Evolutionary conservation across 2,888 invertebrate species (phyloP).

Genomic region (Campaea margaritaria): DNA sequence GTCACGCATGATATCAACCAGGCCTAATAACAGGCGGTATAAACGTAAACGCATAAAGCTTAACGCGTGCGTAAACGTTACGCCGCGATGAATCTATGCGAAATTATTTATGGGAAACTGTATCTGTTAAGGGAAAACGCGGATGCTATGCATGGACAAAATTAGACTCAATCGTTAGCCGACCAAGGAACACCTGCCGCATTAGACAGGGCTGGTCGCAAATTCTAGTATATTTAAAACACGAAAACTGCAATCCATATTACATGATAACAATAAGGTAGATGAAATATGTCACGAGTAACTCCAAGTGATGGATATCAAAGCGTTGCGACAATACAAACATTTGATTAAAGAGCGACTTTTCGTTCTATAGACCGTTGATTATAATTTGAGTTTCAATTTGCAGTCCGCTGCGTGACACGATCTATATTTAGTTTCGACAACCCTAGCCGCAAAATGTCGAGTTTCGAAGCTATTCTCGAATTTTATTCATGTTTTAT

Average conservation of each 20-base stretch:
- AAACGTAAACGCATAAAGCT: constrained; percentile 13
- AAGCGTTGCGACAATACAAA: constrained; percentile 14
- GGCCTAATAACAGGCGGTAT: constrained; percentile 18
- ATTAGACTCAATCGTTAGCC: constrained; percentile 62
- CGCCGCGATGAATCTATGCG: constrained; percentile 30
- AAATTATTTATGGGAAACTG: constrained; percentile 43
- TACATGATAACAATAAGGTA: constrained; percentile 14
- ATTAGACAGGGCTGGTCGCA: constrained; percentile 14
- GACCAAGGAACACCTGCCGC: constrained; percentile 45
- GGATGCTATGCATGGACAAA: constrained; percentile 49
- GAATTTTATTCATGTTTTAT: constrained; percentile 31
- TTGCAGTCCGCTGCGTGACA: constrained; percentile 23
- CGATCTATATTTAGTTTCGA: constrained; percentile 29
- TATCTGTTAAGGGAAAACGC: constrained; percentile 33
- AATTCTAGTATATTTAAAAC: background rate
- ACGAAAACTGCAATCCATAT: background rate
- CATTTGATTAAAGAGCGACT: constrained; percentile 20
- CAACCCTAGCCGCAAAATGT: constrained; percentile 29
- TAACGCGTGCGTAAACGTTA: constrained; percentile 20
- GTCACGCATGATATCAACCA: constrained; percentile 23
- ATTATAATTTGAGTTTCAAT: constrained; percentile 19
- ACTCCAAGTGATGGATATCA: constrained; percentile 7
- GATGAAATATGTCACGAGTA: constrained; percentile 9
- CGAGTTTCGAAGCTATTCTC: constrained; percentile 25
- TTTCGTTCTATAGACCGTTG: constrained; percentile 20